phyloP scores from a whole-genome alignment of 2,113 vertebrate genomes.

The Emydocephalus ijimae region DNA sequence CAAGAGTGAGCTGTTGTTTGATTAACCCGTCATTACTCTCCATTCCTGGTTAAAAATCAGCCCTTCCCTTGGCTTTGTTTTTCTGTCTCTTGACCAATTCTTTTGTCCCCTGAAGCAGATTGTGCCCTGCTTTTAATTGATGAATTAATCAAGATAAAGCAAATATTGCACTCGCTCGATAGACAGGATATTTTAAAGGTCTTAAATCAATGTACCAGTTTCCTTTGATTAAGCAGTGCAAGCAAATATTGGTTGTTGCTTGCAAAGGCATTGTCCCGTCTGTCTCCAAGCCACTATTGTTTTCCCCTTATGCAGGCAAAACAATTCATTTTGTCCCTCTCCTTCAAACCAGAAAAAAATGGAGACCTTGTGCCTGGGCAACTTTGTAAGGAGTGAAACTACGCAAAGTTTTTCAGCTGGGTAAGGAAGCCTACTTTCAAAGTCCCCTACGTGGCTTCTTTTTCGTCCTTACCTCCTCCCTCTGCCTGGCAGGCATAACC shows the following conservation, averaged over 20 bases:
- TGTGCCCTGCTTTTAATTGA: neutral
- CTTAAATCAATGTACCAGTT: conserved; percentile 1
- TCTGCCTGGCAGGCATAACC: neutral
- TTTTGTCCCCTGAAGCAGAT: neutral
- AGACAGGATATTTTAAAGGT: neutral
- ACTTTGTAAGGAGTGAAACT: neutral
- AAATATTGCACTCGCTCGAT: neutral
- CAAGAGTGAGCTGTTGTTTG: neutral
- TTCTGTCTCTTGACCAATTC: neutral
- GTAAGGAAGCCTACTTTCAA: neutral
- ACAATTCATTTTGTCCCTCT: neutral
- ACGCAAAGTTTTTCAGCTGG: neutral
- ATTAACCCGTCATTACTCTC: neutral
- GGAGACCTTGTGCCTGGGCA: neutral
- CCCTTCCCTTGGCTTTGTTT: neutral
- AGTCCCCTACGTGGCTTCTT: neutral
- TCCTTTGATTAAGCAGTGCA: neutral
- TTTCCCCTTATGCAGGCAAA: neutral
- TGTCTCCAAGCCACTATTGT: neutral
- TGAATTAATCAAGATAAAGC: conserved; percentile 13
- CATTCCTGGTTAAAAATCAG: neutral
- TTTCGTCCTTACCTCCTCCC: neutral
- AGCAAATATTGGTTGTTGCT: neutral
- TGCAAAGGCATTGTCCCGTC: neutral
- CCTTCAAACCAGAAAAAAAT: neutral